Evolutionary conservation across 2,888 invertebrate species (phyloP), one percentile per base, ranked within the genome.

Genomic region (Lymantria monacha): DNA sequence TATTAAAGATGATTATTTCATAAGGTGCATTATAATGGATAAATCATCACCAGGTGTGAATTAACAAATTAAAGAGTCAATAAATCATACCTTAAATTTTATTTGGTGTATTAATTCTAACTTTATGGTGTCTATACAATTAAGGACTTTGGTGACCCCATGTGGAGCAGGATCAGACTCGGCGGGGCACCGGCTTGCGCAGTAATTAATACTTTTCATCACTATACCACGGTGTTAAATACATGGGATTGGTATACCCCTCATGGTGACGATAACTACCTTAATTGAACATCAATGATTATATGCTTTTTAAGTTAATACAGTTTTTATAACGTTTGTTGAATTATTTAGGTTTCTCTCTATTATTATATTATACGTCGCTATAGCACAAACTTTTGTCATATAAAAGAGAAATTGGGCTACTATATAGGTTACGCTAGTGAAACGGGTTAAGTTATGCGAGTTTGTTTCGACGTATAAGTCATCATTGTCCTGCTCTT

Each of bases 151-250:
- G 53, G 49, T 37, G 57, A 63, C 81, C 77, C 76, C 84, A 81
- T 75, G 74, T 74, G 60, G 84, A 48, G 51, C 66, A 73, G 76
- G 78, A 76, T 72, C 70, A 61, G 48, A 53, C 79, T 30, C 84
- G 55, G 66, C 84, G 75, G 83, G 87, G 70, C 66, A 67, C 64
- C 77, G 54, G 65, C 67, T 63, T 51, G 71, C 70, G 70, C 70
- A 66, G 75, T 79, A 81, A 81, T 84, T 83, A 85, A 82, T 77
- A 81, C 67, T 74, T 79, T 76, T 72, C 72, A 76, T 70, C 74
- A 72, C 66, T 57, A 61, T 57, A 62, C 74, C 72, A 72, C 60
- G 53, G 69, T 61, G 69, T 69, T 76, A 76, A 77, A 71, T 69
- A 69, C 70, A 69, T 53, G 57, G 68, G 57, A 68, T 66, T 65